phyloP scores from a whole-genome alignment of 1,140 invertebrate genomes.

The Drosophila tropicalis region DNA sequence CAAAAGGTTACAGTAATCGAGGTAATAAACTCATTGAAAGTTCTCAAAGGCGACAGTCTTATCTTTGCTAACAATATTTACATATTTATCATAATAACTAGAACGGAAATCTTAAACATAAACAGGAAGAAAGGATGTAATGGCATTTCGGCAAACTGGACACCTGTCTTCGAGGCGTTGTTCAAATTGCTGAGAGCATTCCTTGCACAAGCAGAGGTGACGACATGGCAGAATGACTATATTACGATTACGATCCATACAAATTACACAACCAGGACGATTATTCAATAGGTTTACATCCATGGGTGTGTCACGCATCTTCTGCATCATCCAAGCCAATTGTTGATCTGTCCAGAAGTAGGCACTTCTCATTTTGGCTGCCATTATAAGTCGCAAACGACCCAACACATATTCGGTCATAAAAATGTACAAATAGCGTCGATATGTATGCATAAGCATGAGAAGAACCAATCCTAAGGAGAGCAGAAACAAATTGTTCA shows the following conservation, averaged over 20 bases:
- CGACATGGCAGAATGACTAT: constrained; percentile 63
- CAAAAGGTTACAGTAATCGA: too few species aligned
- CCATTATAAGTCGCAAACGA: constrained; percentile 20
- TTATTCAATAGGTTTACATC: not conserved
- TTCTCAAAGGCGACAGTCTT: constrained; percentile 33
- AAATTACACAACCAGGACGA: constrained; percentile 48
- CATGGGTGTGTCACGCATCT: not conserved
- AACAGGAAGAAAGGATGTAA: constrained; percentile 34
- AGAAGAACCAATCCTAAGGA: constrained; percentile 53
- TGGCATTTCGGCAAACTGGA: constrained; percentile 53
- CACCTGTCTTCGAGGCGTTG: constrained; percentile 27
- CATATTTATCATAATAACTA: constrained; percentile 8
- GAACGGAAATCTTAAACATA: constrained; percentile 39
- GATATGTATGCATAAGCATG: constrained; percentile 47
- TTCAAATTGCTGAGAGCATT: constrained; percentile 45
- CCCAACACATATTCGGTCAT: constrained; percentile 22
- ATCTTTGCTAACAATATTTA: constrained; percentile 7
- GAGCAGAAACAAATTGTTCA: constrained; percentile 47
- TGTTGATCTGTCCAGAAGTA: constrained; percentile 34
- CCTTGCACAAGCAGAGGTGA: constrained; percentile 58
- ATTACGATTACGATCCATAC: constrained; percentile 48
- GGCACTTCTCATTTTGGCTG: constrained; percentile 18
- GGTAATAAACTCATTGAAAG: not conserved
- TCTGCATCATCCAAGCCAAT: constrained; percentile 27
- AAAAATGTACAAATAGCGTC: constrained; percentile 43